A percentile compares a stretch with the other conserved stretches of the same genome.
Evolutionary conservation across 2,888 invertebrate genomes (phyloP).

Genomic region (Scaptomyza tumidula): DNA sequence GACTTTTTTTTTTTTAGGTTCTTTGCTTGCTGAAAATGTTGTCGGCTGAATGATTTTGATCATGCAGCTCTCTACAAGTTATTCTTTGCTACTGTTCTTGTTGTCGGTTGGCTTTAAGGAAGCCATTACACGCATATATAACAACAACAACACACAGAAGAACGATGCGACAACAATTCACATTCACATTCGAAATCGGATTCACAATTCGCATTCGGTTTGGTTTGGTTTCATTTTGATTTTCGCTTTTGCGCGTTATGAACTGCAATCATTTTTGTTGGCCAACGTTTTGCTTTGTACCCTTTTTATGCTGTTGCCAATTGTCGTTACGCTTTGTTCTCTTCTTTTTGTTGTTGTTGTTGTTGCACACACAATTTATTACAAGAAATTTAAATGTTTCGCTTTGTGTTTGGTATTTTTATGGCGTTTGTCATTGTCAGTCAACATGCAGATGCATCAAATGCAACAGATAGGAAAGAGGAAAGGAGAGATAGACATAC

Average conservation of each 20-base stretch:
- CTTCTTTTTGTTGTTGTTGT: conserved; percentile 35
- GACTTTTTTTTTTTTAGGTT: conserved; percentile 37
- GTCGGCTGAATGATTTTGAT: conserved; percentile 75
- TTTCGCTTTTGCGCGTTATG: conserved; percentile 55
- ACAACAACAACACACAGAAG: conserved; percentile 23
- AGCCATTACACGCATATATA: conserved; percentile 79
- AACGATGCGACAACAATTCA: conserved; percentile 43
- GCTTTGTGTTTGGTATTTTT: conserved; percentile 69
- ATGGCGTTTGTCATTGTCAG: conserved; percentile 54
- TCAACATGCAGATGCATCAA: conserved; percentile 45
- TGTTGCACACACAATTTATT: conserved; percentile 73
- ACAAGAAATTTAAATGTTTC: conserved; percentile 80
- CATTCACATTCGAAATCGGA: conserved; percentile 48
- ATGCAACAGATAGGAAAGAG: not conserved
- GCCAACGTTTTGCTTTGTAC: conserved; percentile 33
- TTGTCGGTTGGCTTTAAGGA: conserved; percentile 69
- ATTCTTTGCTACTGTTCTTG: conserved; percentile 27
- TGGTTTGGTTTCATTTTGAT: not conserved
- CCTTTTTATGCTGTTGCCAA: conserved; percentile 38
- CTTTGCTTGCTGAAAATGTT: conserved; percentile 11
- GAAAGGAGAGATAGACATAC: not conserved
- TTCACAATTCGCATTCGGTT: conserved; percentile 30
- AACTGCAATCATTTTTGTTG: conserved; percentile 65
- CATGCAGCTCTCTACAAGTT: conserved; percentile 49
- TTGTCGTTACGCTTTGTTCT: conserved; percentile 63